Conservation (phyloP, 2,113 vertebrate genomes). For the Picathartes gymnocephalus region DNA sequence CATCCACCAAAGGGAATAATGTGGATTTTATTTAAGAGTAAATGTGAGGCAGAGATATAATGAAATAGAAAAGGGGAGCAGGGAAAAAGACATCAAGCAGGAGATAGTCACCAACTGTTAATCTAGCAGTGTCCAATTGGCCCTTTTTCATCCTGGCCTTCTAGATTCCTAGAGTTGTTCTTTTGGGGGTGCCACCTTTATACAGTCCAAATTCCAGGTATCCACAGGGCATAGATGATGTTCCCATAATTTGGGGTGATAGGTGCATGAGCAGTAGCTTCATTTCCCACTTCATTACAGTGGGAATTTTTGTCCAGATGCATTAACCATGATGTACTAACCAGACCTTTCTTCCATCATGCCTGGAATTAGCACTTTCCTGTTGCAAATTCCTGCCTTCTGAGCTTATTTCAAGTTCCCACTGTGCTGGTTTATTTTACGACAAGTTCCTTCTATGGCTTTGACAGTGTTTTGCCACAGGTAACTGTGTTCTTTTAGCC, state of each 20-base stretch:
- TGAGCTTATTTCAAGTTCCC: background rate
- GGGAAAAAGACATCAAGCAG: background rate
- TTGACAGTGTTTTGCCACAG: background rate
- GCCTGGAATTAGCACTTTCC: background rate
- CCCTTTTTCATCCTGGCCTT: background rate
- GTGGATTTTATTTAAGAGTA: background rate
- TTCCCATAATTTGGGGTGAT: background rate
- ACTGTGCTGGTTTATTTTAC: background rate
- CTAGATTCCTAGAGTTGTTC: background rate
- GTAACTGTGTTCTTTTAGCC: background rate
- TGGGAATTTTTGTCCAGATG: background rate
- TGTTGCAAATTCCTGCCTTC: background rate
- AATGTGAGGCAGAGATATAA: background rate
- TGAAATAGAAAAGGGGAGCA: background rate
- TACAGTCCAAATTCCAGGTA: background rate
- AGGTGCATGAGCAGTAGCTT: background rate
- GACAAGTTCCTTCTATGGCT: background rate
- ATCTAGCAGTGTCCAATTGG: background rate
- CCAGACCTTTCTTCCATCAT: background rate
- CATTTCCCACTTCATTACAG: background rate
- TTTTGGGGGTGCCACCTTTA: background rate
- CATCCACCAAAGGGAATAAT: background rate
- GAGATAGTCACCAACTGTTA: background rate
- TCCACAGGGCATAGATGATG: background rate
- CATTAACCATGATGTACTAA: background rate